Conservation (phyloP, 2,888 invertebrate genomes). For the Brenthis ino region DNA sequence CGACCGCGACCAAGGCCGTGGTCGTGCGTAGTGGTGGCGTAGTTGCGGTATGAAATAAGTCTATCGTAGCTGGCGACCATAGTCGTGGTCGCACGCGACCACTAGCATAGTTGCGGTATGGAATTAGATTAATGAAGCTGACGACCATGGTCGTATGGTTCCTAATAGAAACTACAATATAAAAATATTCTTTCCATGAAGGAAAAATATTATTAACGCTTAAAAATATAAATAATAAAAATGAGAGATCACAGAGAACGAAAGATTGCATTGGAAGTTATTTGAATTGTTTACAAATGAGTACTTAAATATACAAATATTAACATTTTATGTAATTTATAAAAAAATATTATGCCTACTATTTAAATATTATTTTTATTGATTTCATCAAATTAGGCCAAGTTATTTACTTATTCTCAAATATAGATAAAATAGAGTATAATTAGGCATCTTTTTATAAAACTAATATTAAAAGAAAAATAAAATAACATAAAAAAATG, state of each 20-base stretch:
- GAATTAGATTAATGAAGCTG: neutral
- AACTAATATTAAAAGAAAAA: too few relatives aligned
- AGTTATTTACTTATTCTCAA: too few relatives aligned
- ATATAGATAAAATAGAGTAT: too few relatives aligned
- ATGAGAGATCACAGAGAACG: constrained; percentile 69
- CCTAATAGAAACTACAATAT: neutral
- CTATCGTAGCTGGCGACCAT: too few relatives aligned
- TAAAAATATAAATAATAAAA: constrained; percentile 35
- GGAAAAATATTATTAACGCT: neutral
- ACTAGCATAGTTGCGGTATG: neutral
- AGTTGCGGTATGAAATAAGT: too few relatives aligned
- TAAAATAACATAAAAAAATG: too few relatives aligned
- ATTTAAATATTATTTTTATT: too few relatives aligned
- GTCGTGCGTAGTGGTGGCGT: too few relatives aligned
- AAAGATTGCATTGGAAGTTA: constrained; percentile 57
- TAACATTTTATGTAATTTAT: neutral
- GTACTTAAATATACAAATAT: constrained; percentile 2
- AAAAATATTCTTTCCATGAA: neutral
- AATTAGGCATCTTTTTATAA: too few relatives aligned
- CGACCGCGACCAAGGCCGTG: too few relatives aligned
- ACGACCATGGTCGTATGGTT: neutral
- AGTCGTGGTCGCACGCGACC: neutral
- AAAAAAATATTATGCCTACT: neutral
- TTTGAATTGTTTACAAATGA: constrained; percentile 6
- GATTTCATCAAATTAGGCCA: too few relatives aligned